These are phyloP conservation scores for Teleogryllus oceanicus DNA, from an alignment of 2,888 invertebrate genomes.

Conservation along the genomic window DNA sequence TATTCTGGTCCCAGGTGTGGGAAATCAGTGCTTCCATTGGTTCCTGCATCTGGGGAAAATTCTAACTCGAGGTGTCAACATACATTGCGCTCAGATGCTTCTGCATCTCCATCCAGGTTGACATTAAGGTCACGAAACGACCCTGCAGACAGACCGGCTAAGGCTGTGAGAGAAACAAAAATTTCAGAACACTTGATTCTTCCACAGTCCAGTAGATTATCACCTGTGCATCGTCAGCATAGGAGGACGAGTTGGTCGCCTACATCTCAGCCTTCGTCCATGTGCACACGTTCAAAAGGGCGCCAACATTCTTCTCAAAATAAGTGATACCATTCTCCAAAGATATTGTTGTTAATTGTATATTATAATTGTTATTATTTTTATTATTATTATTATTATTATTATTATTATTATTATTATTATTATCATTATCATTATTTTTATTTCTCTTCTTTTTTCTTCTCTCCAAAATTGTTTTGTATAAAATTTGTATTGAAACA, in stretches of 20 bases:
- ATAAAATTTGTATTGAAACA: too few species aligned
- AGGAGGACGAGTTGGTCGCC: too few species aligned
- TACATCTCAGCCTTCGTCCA: background rate
- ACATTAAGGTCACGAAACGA: slow-evolving; percentile 26
- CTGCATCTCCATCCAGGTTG: slow-evolving; percentile 19
- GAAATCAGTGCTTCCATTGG: background rate
- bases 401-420: background rate
- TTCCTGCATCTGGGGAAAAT: slow-evolving; percentile 7
- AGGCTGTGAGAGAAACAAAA: too few species aligned
- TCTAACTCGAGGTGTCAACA: background rate
- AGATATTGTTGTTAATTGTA: background rate
- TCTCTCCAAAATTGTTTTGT: too few species aligned
- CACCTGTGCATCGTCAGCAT: too few species aligned
- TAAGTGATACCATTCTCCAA: background rate
- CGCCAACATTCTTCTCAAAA: background rate
- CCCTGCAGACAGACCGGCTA: background rate
- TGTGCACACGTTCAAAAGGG: background rate
- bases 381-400: background rate
- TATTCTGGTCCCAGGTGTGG: background rate
- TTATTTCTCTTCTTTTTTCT: background rate
- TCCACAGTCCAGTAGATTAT: too few species aligned
- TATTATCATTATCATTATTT: background rate
- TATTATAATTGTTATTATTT: too few species aligned
- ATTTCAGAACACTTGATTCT: too few species aligned
- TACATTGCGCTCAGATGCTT: slow-evolving; percentile 24